phyloP scores from a whole-genome alignment of 2,113 vertebrate species.

The Pyrgilauda ruficollis region DNA sequence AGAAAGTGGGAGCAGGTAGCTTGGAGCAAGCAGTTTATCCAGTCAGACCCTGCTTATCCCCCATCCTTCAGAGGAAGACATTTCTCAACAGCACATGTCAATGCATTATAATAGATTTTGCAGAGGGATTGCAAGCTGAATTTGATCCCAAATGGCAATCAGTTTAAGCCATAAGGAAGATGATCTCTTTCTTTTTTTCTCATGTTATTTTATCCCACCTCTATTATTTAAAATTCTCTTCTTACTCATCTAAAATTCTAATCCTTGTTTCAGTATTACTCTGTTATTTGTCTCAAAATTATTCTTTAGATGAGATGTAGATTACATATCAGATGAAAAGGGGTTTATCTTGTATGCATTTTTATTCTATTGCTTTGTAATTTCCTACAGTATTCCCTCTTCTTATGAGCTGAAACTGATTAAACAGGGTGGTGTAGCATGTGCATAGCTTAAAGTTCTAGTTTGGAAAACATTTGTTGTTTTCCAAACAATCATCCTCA shows the following conservation, averaged over 20 bases:
- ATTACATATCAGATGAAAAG: conserved; percentile 35
- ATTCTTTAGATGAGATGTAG: conserved; percentile 35
- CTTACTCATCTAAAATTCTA: conserved; percentile 28
- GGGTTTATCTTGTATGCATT: conserved; percentile 15
- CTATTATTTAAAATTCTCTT: conserved; percentile 9
- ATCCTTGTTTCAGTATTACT: conserved; percentile 20
- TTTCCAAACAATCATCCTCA: neutral
- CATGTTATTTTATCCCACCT: neutral
- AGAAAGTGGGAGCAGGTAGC: neutral
- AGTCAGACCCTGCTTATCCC: neutral
- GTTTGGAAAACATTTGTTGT: neutral
- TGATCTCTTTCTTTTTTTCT: neutral
- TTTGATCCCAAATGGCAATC: conserved; percentile 13
- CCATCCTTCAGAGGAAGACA: neutral
- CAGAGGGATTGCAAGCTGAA: neutral
- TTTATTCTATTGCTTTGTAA: conserved; percentile 54
- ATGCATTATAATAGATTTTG: neutral
- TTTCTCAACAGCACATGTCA: neutral
- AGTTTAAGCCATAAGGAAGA: conserved; percentile 1
- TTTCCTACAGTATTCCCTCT: conserved; percentile 1
- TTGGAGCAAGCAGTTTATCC: neutral
- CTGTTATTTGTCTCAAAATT: conserved; percentile 47
- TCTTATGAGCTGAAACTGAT: conserved; percentile 5
- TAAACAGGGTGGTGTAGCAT: neutral
- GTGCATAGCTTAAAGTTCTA: neutral